Base-by-base conservation (phyloP, 2,113 vertebrate species). In the Verasper variegatus region DNA sequence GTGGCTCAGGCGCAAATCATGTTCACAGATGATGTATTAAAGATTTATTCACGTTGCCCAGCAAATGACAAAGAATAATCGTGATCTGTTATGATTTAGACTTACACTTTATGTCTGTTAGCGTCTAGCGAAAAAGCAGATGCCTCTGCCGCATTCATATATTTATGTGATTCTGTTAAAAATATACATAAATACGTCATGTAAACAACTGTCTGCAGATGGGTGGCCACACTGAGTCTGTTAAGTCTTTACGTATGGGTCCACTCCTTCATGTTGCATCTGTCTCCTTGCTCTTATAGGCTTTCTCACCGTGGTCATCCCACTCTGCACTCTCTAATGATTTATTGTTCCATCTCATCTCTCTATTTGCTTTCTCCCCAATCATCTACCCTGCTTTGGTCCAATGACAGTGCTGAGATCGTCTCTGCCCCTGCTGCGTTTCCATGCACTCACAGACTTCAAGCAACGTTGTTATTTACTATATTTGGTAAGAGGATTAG, bases 291-390 rank as follows among this genome's bases (percentile, higher is more conserved):
- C 26, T 71, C 67, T 68, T 58, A 67, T 31, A 70, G 66, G 68
- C 68, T 72, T 9, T 74, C 80, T 83, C 69, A 62, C 17, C 65
- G 61, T n/a, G 65, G 60, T 66, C 49, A 45, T 80, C 59, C 52
- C 69, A 52, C 52, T 77, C 75, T 71, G 71, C 69, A 65, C 5
- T 52, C 20, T 62, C 45, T 49, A 63, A 45, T 67, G 68, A 77
- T 82, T 86, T 75, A 83, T 81, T 15, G 55, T 68, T 78, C 73
- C 60, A 70, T 83, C 23, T 73, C 23, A 42, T 78, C 52, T 71
- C 26, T 81, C 55, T 42, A 17, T 54, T 71, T 67, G 31, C 40
- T 26, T 65, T 82, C 71, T 72, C 17, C 24, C 70, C 47, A 26
- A 27, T 57, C 40, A 27, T 78, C 21, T 42, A 65, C 58, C n/a